These are phyloP conservation scores for Drosophila merina DNA, from an alignment of 2,888 invertebrate genomes.

Conservation along the genomic window DNA sequence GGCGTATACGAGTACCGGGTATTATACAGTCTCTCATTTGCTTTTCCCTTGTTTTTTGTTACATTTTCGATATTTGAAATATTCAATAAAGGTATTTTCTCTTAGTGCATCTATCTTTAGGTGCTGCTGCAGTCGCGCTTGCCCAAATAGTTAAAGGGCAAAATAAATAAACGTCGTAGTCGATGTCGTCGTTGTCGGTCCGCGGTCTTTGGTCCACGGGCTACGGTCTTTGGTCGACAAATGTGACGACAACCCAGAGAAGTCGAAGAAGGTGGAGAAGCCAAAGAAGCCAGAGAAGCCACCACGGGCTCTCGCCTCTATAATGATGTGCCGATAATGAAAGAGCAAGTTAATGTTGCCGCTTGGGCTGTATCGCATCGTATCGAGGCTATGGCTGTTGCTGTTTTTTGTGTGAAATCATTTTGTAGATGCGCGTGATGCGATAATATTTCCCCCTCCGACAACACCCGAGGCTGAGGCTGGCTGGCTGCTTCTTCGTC, in stretches of 20 bases:
- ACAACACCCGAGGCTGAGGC: slow-evolving; percentile 34
- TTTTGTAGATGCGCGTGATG: slow-evolving; percentile 68
- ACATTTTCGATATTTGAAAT: too few species aligned
- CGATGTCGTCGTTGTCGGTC: not conserved
- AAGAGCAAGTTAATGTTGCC: slow-evolving; percentile 55
- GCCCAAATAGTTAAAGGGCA: slow-evolving; percentile 71
- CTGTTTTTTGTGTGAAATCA: slow-evolving; percentile 48
- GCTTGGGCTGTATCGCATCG: slow-evolving; percentile 9
- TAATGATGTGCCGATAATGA: slow-evolving; percentile 68
- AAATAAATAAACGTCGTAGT: slow-evolving; percentile 64
- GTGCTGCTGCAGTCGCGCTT: slow-evolving; percentile 25
- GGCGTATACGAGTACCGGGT: too few species aligned
- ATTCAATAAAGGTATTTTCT: too few species aligned
- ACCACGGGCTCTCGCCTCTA: slow-evolving; percentile 11
- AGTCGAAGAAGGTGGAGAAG: not conserved
- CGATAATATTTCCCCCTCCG: slow-evolving; percentile 47
- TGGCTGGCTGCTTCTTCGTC: too few species aligned
- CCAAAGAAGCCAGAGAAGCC: slow-evolving; percentile 2
- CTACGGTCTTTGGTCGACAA: slow-evolving; percentile 26
- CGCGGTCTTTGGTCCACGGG: not conserved
- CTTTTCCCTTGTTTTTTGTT: too few species aligned
- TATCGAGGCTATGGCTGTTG: slow-evolving; percentile 19
- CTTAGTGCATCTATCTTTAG: not conserved
- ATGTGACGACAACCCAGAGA: slow-evolving; percentile 51
- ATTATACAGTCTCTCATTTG: too few species aligned